Evolutionary conservation across 1,140 invertebrate genomes (phyloP).

Genomic region (Halyomorpha halys): DNA sequence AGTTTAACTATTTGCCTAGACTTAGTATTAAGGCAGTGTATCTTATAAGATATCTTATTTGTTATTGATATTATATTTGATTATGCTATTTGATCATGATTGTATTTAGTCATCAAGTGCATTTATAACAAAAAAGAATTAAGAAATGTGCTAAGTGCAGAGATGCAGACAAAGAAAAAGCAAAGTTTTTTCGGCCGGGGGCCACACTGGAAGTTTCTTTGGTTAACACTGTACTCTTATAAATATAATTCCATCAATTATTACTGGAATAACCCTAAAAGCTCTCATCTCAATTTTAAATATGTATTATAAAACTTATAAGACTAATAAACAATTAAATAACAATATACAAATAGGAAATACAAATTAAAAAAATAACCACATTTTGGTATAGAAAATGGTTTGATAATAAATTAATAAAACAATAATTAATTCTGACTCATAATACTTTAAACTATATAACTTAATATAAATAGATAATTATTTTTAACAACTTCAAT

Average conservation of each 20-base stretch:
- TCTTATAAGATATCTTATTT: too few relatives aligned
- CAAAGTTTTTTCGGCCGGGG: slow-evolving; percentile 9
- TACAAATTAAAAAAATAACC: too few relatives aligned
- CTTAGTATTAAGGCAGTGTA: too few relatives aligned
- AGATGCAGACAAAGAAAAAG: not conserved
- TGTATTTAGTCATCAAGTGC: not conserved
- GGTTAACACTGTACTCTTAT: slow-evolving; percentile 13
- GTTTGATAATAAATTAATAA: not conserved
- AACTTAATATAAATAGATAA: slow-evolving; percentile 12
- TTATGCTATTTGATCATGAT: slow-evolving; percentile 9
- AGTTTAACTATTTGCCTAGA: too few relatives aligned
- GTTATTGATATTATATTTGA: not conserved
- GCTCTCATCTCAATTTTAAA: not conserved
- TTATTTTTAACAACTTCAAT: not conserved
- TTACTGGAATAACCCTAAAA: too few relatives aligned
- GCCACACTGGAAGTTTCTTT: slow-evolving; percentile 4
- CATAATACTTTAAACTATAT: slow-evolving; percentile 10
- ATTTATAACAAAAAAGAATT: not conserved
- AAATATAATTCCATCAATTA: too few relatives aligned
- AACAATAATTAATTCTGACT: slow-evolving; percentile 9
- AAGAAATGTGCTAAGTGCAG: slow-evolving; percentile 1
- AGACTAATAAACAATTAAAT: too few relatives aligned
- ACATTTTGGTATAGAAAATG: too few relatives aligned
- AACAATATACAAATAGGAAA: too few relatives aligned
- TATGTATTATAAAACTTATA: not conserved